Evolutionary conservation across 2,113 vertebrate genomes (phyloP).

Genomic region (Cyprinus carpio): DNA sequence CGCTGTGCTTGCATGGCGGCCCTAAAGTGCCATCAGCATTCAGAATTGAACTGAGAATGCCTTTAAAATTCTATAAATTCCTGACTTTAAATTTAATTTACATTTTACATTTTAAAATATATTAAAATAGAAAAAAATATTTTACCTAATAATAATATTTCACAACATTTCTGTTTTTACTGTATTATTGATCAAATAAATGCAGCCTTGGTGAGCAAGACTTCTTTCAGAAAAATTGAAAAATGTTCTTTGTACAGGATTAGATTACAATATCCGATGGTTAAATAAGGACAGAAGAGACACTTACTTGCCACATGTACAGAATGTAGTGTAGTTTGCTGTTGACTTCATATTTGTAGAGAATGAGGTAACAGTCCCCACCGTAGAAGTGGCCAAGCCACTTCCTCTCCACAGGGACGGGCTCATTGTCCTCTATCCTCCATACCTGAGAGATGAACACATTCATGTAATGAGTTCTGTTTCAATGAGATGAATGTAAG

Average conservation of each 20-base stretch:
- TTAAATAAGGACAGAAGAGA: background rate
- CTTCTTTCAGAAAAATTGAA: too few relatives aligned
- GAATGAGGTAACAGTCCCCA: slow-evolving; percentile 85
- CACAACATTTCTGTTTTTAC: too few relatives aligned
- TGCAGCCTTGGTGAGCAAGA: too few relatives aligned
- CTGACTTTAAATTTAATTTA: background rate
- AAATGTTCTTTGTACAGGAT: background rate
- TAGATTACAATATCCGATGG: too few relatives aligned
- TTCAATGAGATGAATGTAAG: background rate
- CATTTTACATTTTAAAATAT: too few relatives aligned
- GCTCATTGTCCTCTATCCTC: slow-evolving; percentile 80
- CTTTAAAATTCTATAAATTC: background rate
- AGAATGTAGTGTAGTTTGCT: slow-evolving; percentile 81
- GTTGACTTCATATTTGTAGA: slow-evolving; percentile 82
- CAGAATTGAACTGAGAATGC: background rate
- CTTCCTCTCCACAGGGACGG: slow-evolving; percentile 77
- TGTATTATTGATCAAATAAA: too few relatives aligned
- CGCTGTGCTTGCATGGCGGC: slow-evolving; percentile 77
- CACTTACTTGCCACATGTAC: slow-evolving; percentile 88
- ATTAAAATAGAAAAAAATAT: too few relatives aligned
- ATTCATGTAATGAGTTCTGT: background rate
- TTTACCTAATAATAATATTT: too few relatives aligned
- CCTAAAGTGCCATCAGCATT: slow-evolving; percentile 66
- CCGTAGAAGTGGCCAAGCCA: slow-evolving; percentile 87
- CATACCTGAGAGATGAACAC: slow-evolving; percentile 73